Evolutionary conservation across 1,140 invertebrate genomes (phyloP).

Genomic region (Portunus trituberculatus): DNA sequence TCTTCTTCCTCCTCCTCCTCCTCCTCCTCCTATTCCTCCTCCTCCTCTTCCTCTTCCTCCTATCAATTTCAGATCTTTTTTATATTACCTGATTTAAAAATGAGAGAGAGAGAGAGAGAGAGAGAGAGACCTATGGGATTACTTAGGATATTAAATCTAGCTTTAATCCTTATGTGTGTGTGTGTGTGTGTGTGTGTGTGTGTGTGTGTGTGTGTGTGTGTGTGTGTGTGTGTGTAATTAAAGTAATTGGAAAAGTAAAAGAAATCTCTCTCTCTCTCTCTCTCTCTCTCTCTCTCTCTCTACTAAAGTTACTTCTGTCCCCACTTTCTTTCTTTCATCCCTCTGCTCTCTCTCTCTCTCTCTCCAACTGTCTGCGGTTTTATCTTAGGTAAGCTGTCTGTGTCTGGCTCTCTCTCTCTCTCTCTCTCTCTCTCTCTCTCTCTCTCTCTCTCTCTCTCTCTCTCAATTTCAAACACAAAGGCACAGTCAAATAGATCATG

Average conservation of each 20-base stretch:
- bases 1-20: too few relatives aligned
- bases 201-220: slow-evolving; percentile 30
- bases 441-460: slow-evolving; percentile 35
- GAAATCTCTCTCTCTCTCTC: slow-evolving; percentile 42
- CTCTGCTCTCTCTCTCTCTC: neutral
- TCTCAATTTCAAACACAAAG: slow-evolving; percentile 26
- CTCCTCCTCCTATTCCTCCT: too few relatives aligned
- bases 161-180: neutral
- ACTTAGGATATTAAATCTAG: neutral
- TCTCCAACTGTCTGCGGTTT: neutral
- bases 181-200: slow-evolving; percentile 29
- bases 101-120: slow-evolving; percentile 35
- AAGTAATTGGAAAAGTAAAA: neutral
- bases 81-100: too few relatives aligned
- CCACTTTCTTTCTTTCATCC: neutral
- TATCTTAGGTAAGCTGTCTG: neutral
- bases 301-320: too few relatives aligned
- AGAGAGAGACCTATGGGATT: neutral
- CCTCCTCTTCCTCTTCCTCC: too few relatives aligned
- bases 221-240: slow-evolving; percentile 28
- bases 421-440: slow-evolving; percentile 45
- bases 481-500: neutral
- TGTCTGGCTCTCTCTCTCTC: slow-evolving; percentile 51
- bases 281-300: slow-evolving; percentile 45
- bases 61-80: neutral